Conservation (phyloP, 2,113 vertebrate species). For the Mormoops blainvillei region DNA sequence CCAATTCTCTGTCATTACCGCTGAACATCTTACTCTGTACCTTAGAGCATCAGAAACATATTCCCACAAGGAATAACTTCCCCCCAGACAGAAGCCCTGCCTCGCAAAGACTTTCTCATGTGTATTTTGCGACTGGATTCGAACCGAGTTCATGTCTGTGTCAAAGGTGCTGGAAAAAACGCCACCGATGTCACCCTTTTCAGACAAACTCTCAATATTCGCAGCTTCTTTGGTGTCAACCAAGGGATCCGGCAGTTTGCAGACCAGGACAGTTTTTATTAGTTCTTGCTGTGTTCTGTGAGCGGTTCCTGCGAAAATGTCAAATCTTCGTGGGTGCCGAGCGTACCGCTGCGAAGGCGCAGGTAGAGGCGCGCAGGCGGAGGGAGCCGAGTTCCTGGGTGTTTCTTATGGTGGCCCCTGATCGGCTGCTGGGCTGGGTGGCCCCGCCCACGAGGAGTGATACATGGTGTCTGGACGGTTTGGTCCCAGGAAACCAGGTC, state of each 20-base stretch:
- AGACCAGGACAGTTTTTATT: background rate
- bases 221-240: background rate
- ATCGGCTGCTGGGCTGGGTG: background rate
- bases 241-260: accelerated
- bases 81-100: background rate
- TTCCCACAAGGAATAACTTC: background rate
- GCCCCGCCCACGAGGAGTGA: background rate
- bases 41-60: background rate
- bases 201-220: background rate
- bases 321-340: accelerated
- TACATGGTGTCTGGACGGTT: background rate
- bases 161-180: accelerated
- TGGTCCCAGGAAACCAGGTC: background rate
- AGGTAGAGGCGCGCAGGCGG: background rate
- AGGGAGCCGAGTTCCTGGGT: background rate
- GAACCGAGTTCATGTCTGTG: accelerated
- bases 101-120: accelerated
- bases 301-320: background rate
- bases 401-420: background rate
- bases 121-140: background rate
- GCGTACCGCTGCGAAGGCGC: accelerated
- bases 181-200: accelerated
- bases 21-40: background rate
- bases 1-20: background rate
- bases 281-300: background rate